Evolutionary conservation across 1,140 invertebrate species (phyloP).

Genomic region (Calosoma granatense): DNA sequence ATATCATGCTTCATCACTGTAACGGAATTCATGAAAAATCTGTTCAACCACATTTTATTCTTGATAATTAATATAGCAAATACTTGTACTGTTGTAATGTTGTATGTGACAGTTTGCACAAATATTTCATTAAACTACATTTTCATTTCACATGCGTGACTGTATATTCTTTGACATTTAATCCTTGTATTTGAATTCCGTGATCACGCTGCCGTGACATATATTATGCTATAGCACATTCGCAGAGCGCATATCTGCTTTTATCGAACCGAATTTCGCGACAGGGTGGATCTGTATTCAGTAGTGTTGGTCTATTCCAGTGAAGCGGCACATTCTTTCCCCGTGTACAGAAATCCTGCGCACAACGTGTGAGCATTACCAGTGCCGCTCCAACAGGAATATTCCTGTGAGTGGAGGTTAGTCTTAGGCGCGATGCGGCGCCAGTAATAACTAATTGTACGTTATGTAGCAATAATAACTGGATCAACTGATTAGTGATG

Average conservation of each 20-base stretch:
- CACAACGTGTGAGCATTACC: background rate
- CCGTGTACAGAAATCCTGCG: background rate
- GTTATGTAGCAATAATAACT: background rate
- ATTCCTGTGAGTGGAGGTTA: background rate
- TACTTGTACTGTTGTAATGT: too few species aligned
- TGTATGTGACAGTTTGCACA: too few species aligned
- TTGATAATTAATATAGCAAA: too few species aligned
- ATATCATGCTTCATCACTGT: too few species aligned
- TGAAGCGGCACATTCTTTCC: background rate
- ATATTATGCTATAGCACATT: background rate
- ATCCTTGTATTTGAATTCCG: background rate
- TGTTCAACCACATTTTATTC: too few species aligned
- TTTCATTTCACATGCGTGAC: too few species aligned
- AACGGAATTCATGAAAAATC: too few species aligned
- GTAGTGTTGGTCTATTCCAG: background rate
- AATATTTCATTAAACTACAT: too few species aligned
- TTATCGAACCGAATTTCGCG: constrained; percentile 10
- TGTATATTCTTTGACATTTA: too few species aligned
- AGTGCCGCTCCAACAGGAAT: background rate
- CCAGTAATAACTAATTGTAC: background rate
- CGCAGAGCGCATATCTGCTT: constrained; percentile 8
- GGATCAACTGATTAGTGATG: background rate
- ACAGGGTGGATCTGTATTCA: background rate
- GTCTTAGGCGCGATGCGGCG: background rate
- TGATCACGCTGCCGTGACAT: background rate